phyloP scores from a whole-genome alignment of 2,888 invertebrate species.

The Formica aserva region DNA sequence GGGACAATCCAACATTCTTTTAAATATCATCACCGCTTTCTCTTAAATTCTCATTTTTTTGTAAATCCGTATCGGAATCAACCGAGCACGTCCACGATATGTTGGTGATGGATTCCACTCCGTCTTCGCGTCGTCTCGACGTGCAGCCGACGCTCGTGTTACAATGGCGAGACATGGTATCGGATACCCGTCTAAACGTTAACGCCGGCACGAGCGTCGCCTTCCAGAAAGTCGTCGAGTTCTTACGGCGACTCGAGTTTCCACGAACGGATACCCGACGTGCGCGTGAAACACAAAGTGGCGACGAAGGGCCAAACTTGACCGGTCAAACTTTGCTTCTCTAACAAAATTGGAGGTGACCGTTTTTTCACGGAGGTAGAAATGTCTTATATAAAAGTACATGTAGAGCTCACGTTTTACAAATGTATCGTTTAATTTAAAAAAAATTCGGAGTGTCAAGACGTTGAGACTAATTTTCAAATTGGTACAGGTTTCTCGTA shows the following conservation, averaged over 20 bases:
- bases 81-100: background rate
- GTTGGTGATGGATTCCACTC: background rate
- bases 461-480: background rate
- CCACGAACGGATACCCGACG: background rate
- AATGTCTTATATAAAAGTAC: background rate
- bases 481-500: background rate
- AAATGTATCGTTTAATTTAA: background rate
- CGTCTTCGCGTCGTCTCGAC: background rate
- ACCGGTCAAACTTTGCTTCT: background rate
- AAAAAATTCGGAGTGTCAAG: background rate
- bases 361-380: background rate
- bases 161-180: background rate
- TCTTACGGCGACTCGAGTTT: background rate
- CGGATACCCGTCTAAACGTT: background rate
- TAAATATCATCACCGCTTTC: background rate
- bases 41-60: background rate
- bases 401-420: background rate
- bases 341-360: background rate
- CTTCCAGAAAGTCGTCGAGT: slow-evolving; percentile 20
- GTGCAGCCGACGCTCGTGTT: background rate
- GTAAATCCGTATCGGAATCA: background rate
- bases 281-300: background rate
- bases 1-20: background rate
- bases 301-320: background rate
- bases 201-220: background rate